Evolutionary conservation across 1,140 invertebrate genomes (phyloP).

Genomic region (Melitaea cinxia): DNA sequence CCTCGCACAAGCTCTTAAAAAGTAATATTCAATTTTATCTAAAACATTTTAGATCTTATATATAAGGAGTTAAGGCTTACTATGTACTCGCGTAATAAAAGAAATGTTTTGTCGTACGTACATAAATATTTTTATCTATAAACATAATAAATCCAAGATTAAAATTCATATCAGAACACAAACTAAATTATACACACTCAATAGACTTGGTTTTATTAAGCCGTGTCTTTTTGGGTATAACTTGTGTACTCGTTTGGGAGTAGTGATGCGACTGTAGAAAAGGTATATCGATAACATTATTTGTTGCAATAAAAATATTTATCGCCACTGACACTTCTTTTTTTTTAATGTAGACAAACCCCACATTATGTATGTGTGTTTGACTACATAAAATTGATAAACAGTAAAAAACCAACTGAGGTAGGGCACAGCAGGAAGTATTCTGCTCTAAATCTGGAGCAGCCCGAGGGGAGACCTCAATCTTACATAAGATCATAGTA

Average conservation of each 20-base stretch:
- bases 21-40: slow-evolving; percentile 2
- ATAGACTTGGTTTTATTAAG: slow-evolving; percentile 38
- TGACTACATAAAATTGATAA: too few relatives aligned
- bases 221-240: slow-evolving; percentile 26
- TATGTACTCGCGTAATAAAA: background rate
- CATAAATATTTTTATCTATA: slow-evolving; percentile 12
- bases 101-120: background rate
- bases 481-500: too few relatives aligned
- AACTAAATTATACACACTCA: slow-evolving; percentile 33
- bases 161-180: slow-evolving; percentile 32
- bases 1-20: background rate
- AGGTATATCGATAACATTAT: slow-evolving; percentile 13
- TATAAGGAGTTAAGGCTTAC: background rate
- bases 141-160: slow-evolving; percentile 31
- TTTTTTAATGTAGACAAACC: too few relatives aligned
- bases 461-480: too few relatives aligned
- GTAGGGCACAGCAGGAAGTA: too few relatives aligned
- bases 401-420: too few relatives aligned
- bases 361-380: too few relatives aligned
- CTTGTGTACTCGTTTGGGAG: slow-evolving; percentile 24
- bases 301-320: background rate
- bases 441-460: too few relatives aligned
- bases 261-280: slow-evolving; percentile 19
- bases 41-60: background rate
- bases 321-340: too few relatives aligned